Conservation (phyloP, 1,140 invertebrate genomes). For the Drosophila triauraria region DNA sequence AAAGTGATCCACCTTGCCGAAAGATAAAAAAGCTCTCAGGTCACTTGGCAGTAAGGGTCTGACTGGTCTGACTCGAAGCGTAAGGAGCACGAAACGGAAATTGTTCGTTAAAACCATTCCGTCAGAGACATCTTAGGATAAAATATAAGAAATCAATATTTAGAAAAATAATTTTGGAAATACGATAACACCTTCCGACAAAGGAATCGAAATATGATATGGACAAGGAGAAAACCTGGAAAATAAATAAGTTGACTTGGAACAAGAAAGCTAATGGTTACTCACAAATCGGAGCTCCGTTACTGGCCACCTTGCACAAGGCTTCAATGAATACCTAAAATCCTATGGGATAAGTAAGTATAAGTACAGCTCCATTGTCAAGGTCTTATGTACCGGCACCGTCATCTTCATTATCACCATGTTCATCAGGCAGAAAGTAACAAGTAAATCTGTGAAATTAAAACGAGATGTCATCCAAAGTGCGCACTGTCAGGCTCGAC, state of each 20-base stretch:
- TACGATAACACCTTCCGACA: background rate
- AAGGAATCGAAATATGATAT: background rate
- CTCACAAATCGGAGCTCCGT: no score
- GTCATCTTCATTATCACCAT: conserved; percentile 9
- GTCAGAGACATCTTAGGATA: conserved; percentile 1
- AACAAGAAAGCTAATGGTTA: no score
- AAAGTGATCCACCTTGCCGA: conserved; percentile 6
- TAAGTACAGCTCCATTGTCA: background rate
- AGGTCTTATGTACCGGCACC: conserved; percentile 12
- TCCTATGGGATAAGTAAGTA: background rate
- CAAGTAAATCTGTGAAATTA: conserved; percentile 77
- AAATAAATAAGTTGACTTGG: no score
- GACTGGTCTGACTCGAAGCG: conserved; percentile 42
- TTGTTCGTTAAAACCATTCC: conserved; percentile 63
- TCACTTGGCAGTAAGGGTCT: conserved; percentile 15
- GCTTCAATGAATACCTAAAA: background rate
- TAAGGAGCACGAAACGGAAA: conserved; percentile 63
- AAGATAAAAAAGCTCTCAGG: background rate
- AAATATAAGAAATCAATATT: conserved; percentile 1
- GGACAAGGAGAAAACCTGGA: no score
- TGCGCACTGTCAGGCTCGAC: conserved; percentile 2
- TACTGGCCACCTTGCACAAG: no score
- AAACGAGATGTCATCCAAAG: conserved; percentile 70
- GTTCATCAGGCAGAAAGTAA: conserved; percentile 22
- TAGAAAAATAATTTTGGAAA: background rate